Evolutionary conservation across 2,113 vertebrate species (phyloP).

Genomic region (Prionailurus bengalensis): DNA sequence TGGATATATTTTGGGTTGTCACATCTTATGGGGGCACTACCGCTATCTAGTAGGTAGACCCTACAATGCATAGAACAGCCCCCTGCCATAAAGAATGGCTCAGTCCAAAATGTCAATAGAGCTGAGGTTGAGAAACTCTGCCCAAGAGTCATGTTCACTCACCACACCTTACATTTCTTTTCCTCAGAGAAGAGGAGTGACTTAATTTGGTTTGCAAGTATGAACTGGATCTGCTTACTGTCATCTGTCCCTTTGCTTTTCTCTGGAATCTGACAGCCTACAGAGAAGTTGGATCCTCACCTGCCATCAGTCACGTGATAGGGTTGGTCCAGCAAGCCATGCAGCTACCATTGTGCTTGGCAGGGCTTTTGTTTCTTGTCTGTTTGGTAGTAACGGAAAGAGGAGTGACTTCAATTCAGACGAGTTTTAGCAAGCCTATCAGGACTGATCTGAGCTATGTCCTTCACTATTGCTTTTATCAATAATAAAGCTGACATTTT

Average conservation of each 20-base stretch:
- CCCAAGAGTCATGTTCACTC: neutral
- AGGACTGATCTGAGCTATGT: slow-evolving; percentile 78
- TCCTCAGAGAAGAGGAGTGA: neutral
- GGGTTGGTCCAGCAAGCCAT: neutral
- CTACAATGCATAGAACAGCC: neutral
- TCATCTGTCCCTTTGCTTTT: slow-evolving; percentile 37
- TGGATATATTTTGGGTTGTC: neutral
- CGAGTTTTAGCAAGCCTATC: slow-evolving; percentile 74
- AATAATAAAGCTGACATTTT: slow-evolving; percentile 85
- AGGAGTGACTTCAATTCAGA: slow-evolving; percentile 77
- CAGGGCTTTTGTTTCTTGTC: slow-evolving; percentile 75
- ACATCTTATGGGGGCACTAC: neutral
- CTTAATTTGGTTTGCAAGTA: slow-evolving; percentile 35
- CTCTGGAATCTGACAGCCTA: slow-evolving; percentile 22
- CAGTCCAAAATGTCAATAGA: neutral
- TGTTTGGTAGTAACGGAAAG: slow-evolving; percentile 66
- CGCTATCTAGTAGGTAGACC: neutral
- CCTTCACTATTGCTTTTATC: slow-evolving; percentile 83
- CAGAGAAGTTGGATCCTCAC: slow-evolving; percentile 56
- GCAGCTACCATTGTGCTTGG: neutral
- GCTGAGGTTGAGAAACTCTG: neutral
- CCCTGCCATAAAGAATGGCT: neutral
- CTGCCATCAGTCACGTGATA: slow-evolving; percentile 60
- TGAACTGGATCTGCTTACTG: neutral
- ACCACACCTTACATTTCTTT: neutral